Evolutionary conservation across 2,888 invertebrate species (phyloP), one percentile per base, ranked within the genome.

Genomic region (Tiliacea citrago): DNA sequence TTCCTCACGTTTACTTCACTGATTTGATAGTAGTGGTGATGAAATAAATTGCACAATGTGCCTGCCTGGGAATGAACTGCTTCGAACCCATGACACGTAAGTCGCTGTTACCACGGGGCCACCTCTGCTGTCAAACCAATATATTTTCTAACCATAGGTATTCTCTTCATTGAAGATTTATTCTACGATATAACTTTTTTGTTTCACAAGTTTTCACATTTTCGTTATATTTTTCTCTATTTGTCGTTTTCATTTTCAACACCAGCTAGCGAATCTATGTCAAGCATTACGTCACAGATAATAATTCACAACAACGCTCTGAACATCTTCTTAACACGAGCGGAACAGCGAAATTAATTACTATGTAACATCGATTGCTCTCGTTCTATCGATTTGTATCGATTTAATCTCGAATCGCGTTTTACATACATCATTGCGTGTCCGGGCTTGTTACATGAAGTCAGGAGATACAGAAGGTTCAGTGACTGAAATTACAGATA

Each of bases 341-440:
- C 77, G 79, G 81, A 86, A 79, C 78, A 77, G 72, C 9, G 66
- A 75, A 75, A 73, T 75, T 82, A 85, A 87, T 87, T 70, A 39
- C 75, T 77, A 81, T 85, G 81, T 87, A 84, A 88, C 74, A 81
- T 69, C 70, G 73, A 81, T 82, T 79, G 83, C 72, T 86, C 86
- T 86, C 70, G 65, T 68, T 82, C 62, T 73, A 74, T 66, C 29
- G 60, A 80, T 77, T 76, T 68, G 67, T 75, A 82, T 76, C 78
- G 78, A 86, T 88, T 84, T 73, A 84, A 87, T 89, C 90, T 91
- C 83, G 85, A 83, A 84, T 90, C 80, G 86, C 86, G 86, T 90
- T 92, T 90, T 90, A 89, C 91, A 92, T 92, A 91, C 86, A 83
- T 88, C 86, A 79, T 90, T 79, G 90, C 90, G 82, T 90, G 90